phyloP scores from a whole-genome alignment of 2,113 vertebrate species.

The Oryzias woworae region DNA sequence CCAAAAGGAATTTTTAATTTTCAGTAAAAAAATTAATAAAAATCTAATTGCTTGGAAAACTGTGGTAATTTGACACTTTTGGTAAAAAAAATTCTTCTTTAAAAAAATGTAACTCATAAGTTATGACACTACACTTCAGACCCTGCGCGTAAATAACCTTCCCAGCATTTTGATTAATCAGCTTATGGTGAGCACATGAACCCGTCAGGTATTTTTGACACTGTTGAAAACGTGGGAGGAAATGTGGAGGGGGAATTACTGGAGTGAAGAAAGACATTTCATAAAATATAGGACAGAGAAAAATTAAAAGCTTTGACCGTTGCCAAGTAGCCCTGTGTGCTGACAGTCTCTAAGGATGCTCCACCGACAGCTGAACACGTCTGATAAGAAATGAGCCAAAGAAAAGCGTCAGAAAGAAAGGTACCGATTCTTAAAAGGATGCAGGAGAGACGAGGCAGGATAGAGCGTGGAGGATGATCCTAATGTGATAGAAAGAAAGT shows the following conservation, averaged over 20 bases:
- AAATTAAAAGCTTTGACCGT: constrained; percentile 52
- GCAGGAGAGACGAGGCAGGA: constrained; percentile 13
- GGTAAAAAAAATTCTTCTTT: too few relatives aligned
- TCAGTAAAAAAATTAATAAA: too few relatives aligned
- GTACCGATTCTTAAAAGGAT: constrained; percentile 35
- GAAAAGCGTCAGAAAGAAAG: constrained; percentile 46
- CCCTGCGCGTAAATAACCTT: background rate
- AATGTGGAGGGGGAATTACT: constrained; percentile 39
- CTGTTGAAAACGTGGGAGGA: constrained; percentile 25
- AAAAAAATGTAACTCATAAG: too few relatives aligned
- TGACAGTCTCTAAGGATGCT: constrained; percentile 62
- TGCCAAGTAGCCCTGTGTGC: constrained; percentile 60
- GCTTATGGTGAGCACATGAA: background rate
- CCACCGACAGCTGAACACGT: constrained; percentile 70
- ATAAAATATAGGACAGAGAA: constrained; percentile 57
- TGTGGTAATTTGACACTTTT: too few relatives aligned
- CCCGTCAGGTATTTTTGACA: constrained; percentile 14
- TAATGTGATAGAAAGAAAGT: constrained; percentile 27
- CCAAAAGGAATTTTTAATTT: too few relatives aligned
- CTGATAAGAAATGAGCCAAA: constrained; percentile 76
- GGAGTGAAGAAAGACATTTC: constrained; percentile 42
- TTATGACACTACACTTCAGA: background rate
- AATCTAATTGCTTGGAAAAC: too few relatives aligned
- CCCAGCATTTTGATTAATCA: background rate
- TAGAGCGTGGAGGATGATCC: constrained; percentile 11